Evolutionary conservation across 2,888 invertebrate genomes (phyloP).

Genomic region (Catotricha subobsoleta): DNA sequence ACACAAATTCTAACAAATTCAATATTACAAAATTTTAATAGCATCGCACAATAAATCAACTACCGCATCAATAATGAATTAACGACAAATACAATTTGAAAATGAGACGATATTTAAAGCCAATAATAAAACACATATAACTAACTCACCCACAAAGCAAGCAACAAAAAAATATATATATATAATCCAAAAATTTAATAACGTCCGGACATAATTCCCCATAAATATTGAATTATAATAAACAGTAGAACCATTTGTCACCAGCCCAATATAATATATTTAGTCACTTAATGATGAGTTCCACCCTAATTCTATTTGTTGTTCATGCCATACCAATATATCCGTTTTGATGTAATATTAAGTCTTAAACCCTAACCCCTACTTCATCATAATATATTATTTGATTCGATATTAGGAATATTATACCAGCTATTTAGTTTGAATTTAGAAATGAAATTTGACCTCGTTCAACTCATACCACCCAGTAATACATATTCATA

Average conservation of each 20-base stretch:
- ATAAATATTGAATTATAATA: slow-evolving; percentile 6
- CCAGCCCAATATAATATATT: slow-evolving; percentile 7
- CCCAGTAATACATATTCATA: too few relatives aligned
- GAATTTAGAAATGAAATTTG: slow-evolving; percentile 8
- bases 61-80: too few relatives aligned
- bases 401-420: slow-evolving; percentile 5
- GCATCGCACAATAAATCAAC: too few relatives aligned
- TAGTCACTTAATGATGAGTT: slow-evolving; percentile 9
- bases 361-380: slow-evolving; percentile 1
- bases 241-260: slow-evolving; percentile 8
- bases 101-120: too few relatives aligned
- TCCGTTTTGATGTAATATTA: background rate
- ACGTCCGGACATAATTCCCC: background rate
- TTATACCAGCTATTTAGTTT: slow-evolving; percentile 3
- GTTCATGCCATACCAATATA: background rate
- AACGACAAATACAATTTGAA: too few relatives aligned
- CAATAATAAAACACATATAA: too few relatives aligned
- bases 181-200: slow-evolving; percentile 3
- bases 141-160: too few relatives aligned
- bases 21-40: too few relatives aligned
- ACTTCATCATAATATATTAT: slow-evolving; percentile 2
- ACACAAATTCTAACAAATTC: too few relatives aligned
- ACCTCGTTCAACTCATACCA: slow-evolving; percentile 1
- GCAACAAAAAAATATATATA: too few relatives aligned
- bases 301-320: slow-evolving; percentile 8